These are phyloP conservation scores for Parthenolecanium corni DNA, from an alignment of 2,888 invertebrate genomes.

Conservation along the genomic window DNA sequence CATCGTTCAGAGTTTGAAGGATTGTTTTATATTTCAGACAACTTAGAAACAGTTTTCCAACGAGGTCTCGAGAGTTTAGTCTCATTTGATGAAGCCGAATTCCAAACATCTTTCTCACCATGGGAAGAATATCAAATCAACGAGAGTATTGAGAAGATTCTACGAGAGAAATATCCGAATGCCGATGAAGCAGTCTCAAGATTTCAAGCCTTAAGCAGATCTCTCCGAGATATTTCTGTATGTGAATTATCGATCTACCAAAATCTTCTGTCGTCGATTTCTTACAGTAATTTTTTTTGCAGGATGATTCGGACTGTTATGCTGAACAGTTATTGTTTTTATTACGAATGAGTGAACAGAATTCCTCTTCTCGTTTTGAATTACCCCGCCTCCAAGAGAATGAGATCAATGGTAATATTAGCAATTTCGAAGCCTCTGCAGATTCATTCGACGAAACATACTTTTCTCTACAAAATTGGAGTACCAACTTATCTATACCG, in stretches of 20 bases:
- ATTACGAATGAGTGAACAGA: neutral
- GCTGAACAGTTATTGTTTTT: constrained; percentile 2
- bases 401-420: constrained; percentile 13
- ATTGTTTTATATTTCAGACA: neutral
- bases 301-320: neutral
- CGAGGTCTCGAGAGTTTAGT: neutral
- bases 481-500: neutral
- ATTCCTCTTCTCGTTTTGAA: neutral
- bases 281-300: neutral
- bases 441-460: constrained; percentile 12
- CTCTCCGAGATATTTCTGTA: constrained; percentile 1
- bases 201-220: constrained; percentile 3
- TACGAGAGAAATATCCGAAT: neutral
- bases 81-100: constrained; percentile 10
- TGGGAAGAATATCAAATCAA: constrained; percentile 9
- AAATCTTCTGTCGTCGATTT: neutral
- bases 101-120: constrained; percentile 18
- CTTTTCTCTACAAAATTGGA: neutral
- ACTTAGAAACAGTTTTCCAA: neutral
- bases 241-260: neutral
- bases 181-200: neutral
- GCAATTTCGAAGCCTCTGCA: neutral
- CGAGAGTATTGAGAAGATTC: neutral
- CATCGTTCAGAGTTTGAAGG: no score
- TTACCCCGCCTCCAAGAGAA: neutral